Evolutionary conservation across 1,140 invertebrate species (phyloP).

Genomic region (Trachymyrmex cornetzi): DNA sequence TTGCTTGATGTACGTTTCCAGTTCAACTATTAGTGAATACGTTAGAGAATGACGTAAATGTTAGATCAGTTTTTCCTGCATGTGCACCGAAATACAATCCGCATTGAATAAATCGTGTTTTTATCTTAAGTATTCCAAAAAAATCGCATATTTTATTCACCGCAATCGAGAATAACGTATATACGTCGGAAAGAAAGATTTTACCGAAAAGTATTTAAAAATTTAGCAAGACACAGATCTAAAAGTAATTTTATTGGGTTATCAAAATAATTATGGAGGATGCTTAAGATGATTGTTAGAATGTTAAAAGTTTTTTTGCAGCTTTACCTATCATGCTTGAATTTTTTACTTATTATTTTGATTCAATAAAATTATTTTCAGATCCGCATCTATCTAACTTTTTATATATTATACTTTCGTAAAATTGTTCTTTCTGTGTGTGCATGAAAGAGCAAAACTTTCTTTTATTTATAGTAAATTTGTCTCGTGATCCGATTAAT

Average conservation of each 20-base stretch:
- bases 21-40: not conserved
- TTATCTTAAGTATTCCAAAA: not conserved
- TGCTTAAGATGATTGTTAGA: too few relatives aligned
- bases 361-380: too few relatives aligned
- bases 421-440: not conserved
- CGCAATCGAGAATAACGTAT: not conserved
- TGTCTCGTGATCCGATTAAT: conserved; percentile 42
- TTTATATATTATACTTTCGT: too few relatives aligned
- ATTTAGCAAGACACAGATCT: too few relatives aligned
- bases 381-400: too few relatives aligned
- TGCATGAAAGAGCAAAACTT: not conserved
- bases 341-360: too few relatives aligned
- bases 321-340: too few relatives aligned
- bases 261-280: too few relatives aligned
- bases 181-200: too few relatives aligned
- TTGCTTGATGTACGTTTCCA: not conserved
- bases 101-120: not conserved
- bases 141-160: not conserved
- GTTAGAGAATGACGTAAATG: not conserved
- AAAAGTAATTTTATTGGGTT: too few relatives aligned
- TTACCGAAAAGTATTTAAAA: too few relatives aligned
- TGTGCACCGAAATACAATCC: not conserved
- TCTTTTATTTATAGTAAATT: not conserved
- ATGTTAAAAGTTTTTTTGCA: too few relatives aligned
- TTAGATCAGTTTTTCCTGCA: not conserved